Base-by-base conservation (phyloP, 1,140 invertebrate species). In the Plectrocnemia conspersa region DNA sequence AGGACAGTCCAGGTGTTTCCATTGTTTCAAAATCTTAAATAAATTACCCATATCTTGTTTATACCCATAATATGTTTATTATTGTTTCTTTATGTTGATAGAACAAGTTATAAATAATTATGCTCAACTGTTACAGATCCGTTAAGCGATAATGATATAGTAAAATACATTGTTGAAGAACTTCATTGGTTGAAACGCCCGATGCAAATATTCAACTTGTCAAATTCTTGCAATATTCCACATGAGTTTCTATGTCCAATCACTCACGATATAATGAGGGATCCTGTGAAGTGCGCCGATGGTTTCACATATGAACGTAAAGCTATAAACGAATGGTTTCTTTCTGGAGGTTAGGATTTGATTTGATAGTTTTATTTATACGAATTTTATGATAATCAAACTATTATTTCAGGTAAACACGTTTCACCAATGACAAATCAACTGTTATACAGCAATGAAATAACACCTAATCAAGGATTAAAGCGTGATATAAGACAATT, bases 231-330 rank as follows among this genome's bases (percentile, higher is more conserved):
- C 6, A 68, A 77, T 29, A 65, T 79, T 22, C 82, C 83, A 3
- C 68, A 83, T 58, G 85, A 89, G 64, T 86, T 82, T 64, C 64
- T 86, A n/a, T 91, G 88, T 71, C 88, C 88, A 9, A 89, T 91
- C 16, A 90, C 87, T 0, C 84, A 86, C 44, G 84, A 89, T 63
- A 74, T 90, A 21, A 89, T 90, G 85, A 77, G 75, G 50, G 83
- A 89, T 65, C 87, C 88, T 11, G 86, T 90, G 3, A 79, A 79
- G 22, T 86, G 84, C 63, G 84, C 68, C 80, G 88, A 91, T 77
- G 87, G 87, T 21, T 86, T 85, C 63, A 84, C 82, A 0, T 91
- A 91, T 64, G 88, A 91, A 64, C 76, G 77, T 64, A 73, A 75
- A 47, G 88, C 87, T 6, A 88, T 91, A 52, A 75, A 77, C 21